Conservation (phyloP, 1,140 invertebrate genomes). For the Cydia amplana region DNA sequence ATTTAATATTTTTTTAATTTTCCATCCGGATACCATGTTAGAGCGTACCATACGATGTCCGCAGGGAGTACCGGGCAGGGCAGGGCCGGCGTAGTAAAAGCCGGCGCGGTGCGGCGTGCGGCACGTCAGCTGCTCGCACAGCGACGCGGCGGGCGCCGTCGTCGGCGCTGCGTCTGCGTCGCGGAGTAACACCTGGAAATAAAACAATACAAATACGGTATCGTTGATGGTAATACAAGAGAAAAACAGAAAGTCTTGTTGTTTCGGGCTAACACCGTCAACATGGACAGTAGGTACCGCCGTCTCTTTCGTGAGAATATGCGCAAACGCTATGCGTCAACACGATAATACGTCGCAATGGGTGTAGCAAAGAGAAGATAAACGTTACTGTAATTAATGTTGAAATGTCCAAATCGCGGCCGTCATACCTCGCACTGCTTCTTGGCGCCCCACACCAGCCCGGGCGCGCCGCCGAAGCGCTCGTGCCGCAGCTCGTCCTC, state of each 20-base stretch:
- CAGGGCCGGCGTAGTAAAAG: constrained; percentile 88
- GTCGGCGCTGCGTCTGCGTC: constrained; percentile 80
- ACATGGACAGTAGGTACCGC: too few relatives aligned
- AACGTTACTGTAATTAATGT: too few relatives aligned
- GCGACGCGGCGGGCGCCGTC: constrained; percentile 55
- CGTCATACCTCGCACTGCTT: constrained; percentile 83
- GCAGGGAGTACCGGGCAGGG: constrained; percentile 88
- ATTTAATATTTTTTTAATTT: too few relatives aligned
- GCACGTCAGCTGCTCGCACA: constrained; percentile 86
- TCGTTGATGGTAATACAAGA: too few relatives aligned
- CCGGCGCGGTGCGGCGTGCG: constrained; percentile 86
- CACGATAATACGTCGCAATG: too few relatives aligned
- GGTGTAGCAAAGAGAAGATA: too few relatives aligned
- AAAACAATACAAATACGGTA: neutral
- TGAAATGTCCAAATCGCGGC: neutral
- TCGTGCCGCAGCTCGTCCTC: constrained; percentile 78
- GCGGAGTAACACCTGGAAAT: constrained; percentile 76
- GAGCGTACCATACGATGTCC: constrained; percentile 80
- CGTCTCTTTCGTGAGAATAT: too few relatives aligned
- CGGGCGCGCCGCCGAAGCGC: constrained; percentile 82
- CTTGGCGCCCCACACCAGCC: constrained; percentile 84
- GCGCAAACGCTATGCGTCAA: too few relatives aligned
- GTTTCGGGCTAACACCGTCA: too few relatives aligned
- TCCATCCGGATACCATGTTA: neutral
- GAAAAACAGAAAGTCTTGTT: neutral